A percentile compares a stretch with the other conserved stretches of the same genome.
Conservation (phyloP, 2,113 vertebrate genomes). For the Oryctolagus cuniculus region mOryCun1.1 NC_091434.1:177949001-177949500, state of each 20-base stretch:
- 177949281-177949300: not conserved
- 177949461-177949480: no score
- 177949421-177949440: no score
- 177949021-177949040: not conserved
- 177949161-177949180: not conserved
- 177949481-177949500: no score
- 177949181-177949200: not conserved
- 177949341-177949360: no score
- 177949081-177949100: not conserved
- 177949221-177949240: not conserved
- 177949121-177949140: not conserved
- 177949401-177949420: no score
- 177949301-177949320: no score
- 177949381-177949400: no score
- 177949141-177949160: not conserved
- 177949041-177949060: not conserved
- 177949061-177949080: not conserved
- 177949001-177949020: rapidly evolving
- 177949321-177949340: no score
- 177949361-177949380: no score
- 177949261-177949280: not conserved
- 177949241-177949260: no score
- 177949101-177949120: rapidly evolving
- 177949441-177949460: no score
- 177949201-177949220: not conserved